Conservation (phyloP, 1,140 invertebrate species). For the Rhopalosiphum maidis region DNA sequence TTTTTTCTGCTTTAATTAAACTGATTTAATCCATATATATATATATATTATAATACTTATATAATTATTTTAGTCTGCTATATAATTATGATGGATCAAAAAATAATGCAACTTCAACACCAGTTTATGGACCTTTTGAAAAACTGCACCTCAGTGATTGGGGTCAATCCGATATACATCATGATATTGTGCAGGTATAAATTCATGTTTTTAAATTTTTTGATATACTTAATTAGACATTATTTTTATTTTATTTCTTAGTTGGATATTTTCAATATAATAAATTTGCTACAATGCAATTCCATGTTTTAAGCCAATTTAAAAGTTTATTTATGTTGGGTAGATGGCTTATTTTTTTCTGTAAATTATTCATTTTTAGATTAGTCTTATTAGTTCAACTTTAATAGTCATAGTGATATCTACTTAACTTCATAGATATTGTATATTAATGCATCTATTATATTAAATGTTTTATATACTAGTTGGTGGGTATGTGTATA, state of each 20-base stretch:
- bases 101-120: not conserved
- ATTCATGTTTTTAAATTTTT: not conserved
- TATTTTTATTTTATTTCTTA: not conserved
- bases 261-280: not conserved
- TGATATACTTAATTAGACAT: not conserved
- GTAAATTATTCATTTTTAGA: too few relatives aligned
- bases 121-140: conserved; percentile 38
- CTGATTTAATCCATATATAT: not conserved
- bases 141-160: conserved; percentile 36
- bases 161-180: conserved; percentile 39
- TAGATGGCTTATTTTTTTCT: not conserved
- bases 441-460: not conserved
- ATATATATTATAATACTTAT: not conserved
- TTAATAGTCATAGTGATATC: too few relatives aligned
- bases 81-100: not conserved
- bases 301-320: not conserved
- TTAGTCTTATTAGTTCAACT: too few relatives aligned
- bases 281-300: not conserved
- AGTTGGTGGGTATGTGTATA: too few relatives aligned
- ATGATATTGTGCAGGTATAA: conserved; percentile 10
- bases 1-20: not conserved
- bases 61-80: not conserved
- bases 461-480: not conserved
- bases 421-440: too few relatives aligned
- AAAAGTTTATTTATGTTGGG: not conserved